These are phyloP conservation scores for Muscicapa comitata DNA, from an alignment of 2,797 vertebrate species.

Conservation along the genomic window DNA sequence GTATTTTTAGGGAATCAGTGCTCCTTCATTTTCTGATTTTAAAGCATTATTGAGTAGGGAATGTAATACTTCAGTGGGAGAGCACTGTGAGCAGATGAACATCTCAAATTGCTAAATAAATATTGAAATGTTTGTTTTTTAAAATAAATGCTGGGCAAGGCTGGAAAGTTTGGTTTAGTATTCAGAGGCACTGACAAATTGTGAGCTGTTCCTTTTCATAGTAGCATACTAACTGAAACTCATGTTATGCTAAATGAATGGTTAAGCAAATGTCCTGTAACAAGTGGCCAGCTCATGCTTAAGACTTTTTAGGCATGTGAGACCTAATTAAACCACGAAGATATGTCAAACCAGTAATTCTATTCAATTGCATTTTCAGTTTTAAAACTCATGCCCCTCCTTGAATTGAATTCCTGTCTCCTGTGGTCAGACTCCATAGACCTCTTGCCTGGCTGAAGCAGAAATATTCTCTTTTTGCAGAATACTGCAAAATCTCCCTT, in stretches of 20 bases:
- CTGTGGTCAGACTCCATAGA: not conserved
- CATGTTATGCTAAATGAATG: not conserved
- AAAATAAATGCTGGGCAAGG: slow-evolving; percentile 4
- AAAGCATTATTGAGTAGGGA: not conserved
- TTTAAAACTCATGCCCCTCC: not conserved
- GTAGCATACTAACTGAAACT: not conserved
- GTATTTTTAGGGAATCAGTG: not conserved
- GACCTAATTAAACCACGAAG: not conserved
- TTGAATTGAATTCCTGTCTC: not conserved
- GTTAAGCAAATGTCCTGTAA: not conserved
- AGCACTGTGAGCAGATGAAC: slow-evolving; percentile 6
- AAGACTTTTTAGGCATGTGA: not conserved
- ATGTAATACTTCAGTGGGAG: not conserved
- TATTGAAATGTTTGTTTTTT: slow-evolving; percentile 35
- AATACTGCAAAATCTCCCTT: not conserved
- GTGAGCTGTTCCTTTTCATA: not conserved
- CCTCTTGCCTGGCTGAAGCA: not conserved
- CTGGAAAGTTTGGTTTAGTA: not conserved
- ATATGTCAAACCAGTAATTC: slow-evolving; percentile 12
- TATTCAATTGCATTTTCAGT: not conserved
- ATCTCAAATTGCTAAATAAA: slow-evolving; percentile 40
- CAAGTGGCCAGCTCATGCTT: not conserved
- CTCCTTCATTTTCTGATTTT: not conserved
- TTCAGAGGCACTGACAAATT: not conserved
- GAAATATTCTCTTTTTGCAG: not conserved